phyloP scores from a whole-genome alignment of 2,888 invertebrate species.

The Platerodrilus igneus region DNA sequence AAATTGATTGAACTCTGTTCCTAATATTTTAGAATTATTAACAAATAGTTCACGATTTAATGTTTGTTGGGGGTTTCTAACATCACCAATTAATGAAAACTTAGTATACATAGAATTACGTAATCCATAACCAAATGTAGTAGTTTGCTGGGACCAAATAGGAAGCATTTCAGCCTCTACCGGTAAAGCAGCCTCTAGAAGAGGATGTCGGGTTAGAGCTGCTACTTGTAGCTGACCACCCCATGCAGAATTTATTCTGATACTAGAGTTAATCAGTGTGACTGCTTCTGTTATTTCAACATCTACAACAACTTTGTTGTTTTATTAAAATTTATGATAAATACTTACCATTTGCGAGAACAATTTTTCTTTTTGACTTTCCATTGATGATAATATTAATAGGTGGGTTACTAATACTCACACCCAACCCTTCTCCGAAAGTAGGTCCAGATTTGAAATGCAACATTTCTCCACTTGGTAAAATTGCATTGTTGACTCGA shows the following conservation, averaged over 20 bases:
- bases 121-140: constrained; percentile 69
- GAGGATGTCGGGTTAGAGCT: constrained; percentile 75
- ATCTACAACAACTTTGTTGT: constrained; percentile 41
- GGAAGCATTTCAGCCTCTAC: constrained; percentile 88
- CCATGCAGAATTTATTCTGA: constrained; percentile 70
- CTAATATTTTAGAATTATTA: constrained; percentile 82
- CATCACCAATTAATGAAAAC: constrained; percentile 79
- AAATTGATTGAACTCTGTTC: constrained; percentile 89
- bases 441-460: constrained; percentile 74
- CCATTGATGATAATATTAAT: constrained; percentile 42
- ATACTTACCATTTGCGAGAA: constrained; percentile 51
- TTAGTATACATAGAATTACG: constrained; percentile 76
- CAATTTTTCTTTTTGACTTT: constrained; percentile 51
- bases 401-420: constrained; percentile 56
- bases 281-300: constrained; percentile 69
- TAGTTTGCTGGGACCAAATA: constrained; percentile 81
- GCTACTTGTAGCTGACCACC: constrained; percentile 71
- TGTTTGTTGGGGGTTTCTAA: constrained; percentile 79
- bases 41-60: constrained; percentile 76
- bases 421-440: constrained; percentile 69
- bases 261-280: constrained; percentile 73
- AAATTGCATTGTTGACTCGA: constrained; percentile 75
- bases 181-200: constrained; percentile 76
- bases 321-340: constrained; percentile 4
- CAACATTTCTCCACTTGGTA: constrained; percentile 88